Evolutionary conservation across 1,140 invertebrate species (phyloP), one percentile per base, ranked within the genome.

Genomic region (Bombyx mandarina): DNA sequence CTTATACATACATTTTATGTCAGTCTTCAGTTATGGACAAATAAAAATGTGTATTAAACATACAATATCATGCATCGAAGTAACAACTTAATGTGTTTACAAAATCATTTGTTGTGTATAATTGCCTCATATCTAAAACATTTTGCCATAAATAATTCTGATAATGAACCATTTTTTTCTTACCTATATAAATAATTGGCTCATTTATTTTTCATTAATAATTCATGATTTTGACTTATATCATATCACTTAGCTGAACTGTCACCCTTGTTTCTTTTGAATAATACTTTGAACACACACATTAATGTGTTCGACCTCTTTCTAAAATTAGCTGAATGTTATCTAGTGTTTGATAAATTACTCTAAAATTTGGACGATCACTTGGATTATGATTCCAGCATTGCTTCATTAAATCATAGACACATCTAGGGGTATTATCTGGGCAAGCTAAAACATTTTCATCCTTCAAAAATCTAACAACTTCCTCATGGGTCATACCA

Each of bases 401-500:
- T 55, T 93, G 91, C 75, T 93, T 94, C 97, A 99, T 98, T 1
- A 99, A 79, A 46, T 97, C 93, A 82, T 98, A 98, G n/a, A 98
- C 90, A 46, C 93, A 91, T n/a, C 91, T 86, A 0, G 97, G 96
- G 43, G 95, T 97, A 76, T 96, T 96, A 57, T 98, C 96, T 1
- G 96, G 96, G 73, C 94, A 94, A 42, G 92, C 91, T 6, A 98
- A 90, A 43, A 97, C 92, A 77, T 96, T 94, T 2, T 96, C 96
- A 70, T 97, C 95, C 83, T 97, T 97, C 50, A 98, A 92, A 86
- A 94, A 97, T 68, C 94, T 94, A 0, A 98, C 96, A 42, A 98
- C 96, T 88, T 98, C 96, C 82, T 97, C 96, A 79, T 98, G 96
- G 5, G 96, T 97, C 92, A 97, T 95, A 1, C 96, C 96, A 82